Conservation (phyloP, 2,888 invertebrate species). For the Drosophila sordidapex region DNA sequence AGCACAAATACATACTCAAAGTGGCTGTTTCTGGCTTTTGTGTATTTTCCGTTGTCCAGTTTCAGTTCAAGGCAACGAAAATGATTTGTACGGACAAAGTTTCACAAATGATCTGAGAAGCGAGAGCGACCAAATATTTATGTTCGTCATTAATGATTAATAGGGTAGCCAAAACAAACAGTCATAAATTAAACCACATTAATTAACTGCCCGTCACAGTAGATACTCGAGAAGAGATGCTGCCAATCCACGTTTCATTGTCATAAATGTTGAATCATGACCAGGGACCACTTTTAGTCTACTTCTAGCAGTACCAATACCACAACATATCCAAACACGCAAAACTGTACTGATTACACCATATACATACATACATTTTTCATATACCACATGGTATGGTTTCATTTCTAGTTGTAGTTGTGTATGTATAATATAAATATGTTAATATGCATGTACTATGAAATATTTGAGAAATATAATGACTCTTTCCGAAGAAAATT, state of each 20-base stretch:
- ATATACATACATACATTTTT: background rate
- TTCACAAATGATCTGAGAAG: slow-evolving; percentile 58
- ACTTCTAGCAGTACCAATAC: background rate
- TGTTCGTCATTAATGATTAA: slow-evolving; percentile 72
- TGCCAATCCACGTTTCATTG: slow-evolving; percentile 37
- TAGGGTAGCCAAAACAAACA: slow-evolving; percentile 59
- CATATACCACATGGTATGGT: background rate
- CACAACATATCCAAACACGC: background rate
- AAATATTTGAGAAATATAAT: background rate
- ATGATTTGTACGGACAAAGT: slow-evolving; percentile 42
- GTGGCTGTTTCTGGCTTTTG: slow-evolving; percentile 30
- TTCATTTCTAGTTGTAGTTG: background rate
- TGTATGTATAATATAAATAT: background rate
- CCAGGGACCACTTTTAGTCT: slow-evolving; percentile 26
- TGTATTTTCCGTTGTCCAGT: slow-evolving; percentile 48
- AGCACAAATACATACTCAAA: slow-evolving; percentile 57
- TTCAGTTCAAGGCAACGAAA: slow-evolving; percentile 27
- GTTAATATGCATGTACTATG: background rate
- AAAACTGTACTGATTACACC: background rate
- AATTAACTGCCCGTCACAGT: slow-evolving; percentile 60
- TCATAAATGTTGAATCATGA: slow-evolving; percentile 45
- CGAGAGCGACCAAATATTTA: slow-evolving; percentile 65
- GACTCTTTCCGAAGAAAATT: slow-evolving; percentile 12
- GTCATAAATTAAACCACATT: slow-evolving; percentile 71
- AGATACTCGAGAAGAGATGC: slow-evolving; percentile 34